Evolutionary conservation across 1,140 invertebrate genomes (phyloP), one percentile per base, ranked within the genome.

Genomic region (Whitmania pigra): DNA sequence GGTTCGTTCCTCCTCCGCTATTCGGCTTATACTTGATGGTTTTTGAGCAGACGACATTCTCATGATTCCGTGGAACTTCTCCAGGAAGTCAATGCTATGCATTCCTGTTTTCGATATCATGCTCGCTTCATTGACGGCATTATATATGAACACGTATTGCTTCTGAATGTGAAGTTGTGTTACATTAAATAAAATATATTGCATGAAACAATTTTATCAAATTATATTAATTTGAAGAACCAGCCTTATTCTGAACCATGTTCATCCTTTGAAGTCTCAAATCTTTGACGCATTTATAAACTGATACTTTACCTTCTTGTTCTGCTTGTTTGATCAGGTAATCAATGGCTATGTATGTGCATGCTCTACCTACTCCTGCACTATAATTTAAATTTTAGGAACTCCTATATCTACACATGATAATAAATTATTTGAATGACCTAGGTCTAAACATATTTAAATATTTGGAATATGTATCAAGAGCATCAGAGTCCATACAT

Each of bases 311-410:
- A 11, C 72, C 72, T n/a, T 76, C 74, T 13, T 67, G 36, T 53
- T 75, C 70, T 0, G 74, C 78, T 72, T 77, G 72, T 6, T 77
- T 75, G 67, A 79, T 73, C 18, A 82, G 75, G 40, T 73, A 75
- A 67, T 82, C 79, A 4, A 82, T 66, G 13, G 79, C 80, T 31
- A 82, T 80, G 66, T 77, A 81, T 7, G 81, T 80, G 4, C 81
- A 80, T 0, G 79, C 77, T 49, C 80, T 74, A 18, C 81, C 81
- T 60, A 80, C 77, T 25, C 81, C 81, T 74, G 80, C 80, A 74
- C 81, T 82, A 67, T 15, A 72, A 71, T 43, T 49, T 49, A 13
- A 49, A 49, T 25, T 63, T 49, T 11, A 1, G 43, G 11, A 11
- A 49, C 13, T 11, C 2, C 9, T 49, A 49, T 49, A 49, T 15